Conservation (phyloP, 2,113 vertebrate genomes). For the Passer domesticus region DNA sequence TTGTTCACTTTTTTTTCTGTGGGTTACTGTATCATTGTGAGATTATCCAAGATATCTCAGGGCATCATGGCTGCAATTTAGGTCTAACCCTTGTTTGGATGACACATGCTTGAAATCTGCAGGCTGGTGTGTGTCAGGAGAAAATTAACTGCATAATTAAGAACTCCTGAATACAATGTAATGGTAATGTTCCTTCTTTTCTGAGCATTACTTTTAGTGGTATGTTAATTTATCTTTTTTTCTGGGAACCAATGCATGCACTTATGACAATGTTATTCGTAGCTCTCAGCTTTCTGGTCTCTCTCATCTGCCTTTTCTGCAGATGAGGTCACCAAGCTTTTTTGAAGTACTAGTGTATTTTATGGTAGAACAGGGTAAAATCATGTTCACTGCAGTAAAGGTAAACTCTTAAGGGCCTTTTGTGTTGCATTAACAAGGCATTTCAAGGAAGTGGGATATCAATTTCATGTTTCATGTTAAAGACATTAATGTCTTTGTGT, state of each 20-base stretch:
- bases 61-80: not conserved
- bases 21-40: not conserved
- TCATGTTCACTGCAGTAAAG: conserved; percentile 45
- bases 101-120: not conserved
- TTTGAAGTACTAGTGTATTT: conserved; percentile 48
- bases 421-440: conserved; percentile 61
- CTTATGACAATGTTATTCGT: conserved; percentile 23
- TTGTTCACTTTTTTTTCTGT: not conserved
- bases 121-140: not conserved
- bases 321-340: conserved; percentile 56
- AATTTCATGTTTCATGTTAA: conserved; percentile 74
- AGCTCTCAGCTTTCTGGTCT: conserved; percentile 2
- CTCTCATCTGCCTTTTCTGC: conserved; percentile 18
- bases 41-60: not conserved
- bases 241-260: not conserved
- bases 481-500: conserved; percentile 72
- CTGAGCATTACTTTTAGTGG: not conserved
- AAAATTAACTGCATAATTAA: conserved; percentile 11
- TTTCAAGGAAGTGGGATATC: conserved; percentile 73
- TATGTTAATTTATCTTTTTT: not conserved
- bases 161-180: not conserved
- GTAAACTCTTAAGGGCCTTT: conserved; percentile 48
- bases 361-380: conserved; percentile 41
- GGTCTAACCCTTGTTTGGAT: not conserved
- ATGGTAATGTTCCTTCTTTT: not conserved